Percentiles rank a stretch among this genome's conserved stretches.
These are phyloP conservation scores for Spheniscus humboldti DNA, from an alignment of 2,797 vertebrate species.

Conservation along the genomic window DNA sequence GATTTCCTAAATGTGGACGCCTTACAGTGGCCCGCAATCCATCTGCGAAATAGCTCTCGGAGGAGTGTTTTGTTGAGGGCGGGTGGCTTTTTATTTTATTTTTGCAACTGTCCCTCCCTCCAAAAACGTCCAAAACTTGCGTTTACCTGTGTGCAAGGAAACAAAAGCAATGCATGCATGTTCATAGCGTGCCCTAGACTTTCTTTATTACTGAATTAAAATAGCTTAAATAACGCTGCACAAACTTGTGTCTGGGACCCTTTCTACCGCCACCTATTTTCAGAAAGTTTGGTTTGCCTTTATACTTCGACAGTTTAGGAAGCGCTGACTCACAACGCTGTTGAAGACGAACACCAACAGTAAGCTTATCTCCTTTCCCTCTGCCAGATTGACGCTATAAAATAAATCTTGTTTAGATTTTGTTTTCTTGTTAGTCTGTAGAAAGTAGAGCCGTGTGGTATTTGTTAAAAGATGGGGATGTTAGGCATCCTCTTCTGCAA, in stretches of 20 bases:
- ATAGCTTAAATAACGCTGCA: not conserved
- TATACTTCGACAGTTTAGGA: not conserved
- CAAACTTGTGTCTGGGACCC: too few relatives aligned
- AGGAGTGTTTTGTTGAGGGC: not conserved
- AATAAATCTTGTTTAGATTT: not conserved
- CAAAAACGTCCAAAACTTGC: not conserved
- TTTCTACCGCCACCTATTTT: not conserved
- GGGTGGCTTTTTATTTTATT: fast-evolving
- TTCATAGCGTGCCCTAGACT: too few relatives aligned
- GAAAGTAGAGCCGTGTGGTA: not conserved
- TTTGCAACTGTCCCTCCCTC: fast-evolving
- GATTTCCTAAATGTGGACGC: not conserved
- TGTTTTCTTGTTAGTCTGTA: not conserved
- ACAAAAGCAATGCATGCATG: not conserved
- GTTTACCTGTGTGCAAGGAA: not conserved
- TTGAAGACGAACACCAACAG: not conserved
- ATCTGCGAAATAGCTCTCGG: not conserved
- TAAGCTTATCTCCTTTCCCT: not conserved
- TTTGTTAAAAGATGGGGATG: not conserved
- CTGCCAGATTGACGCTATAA: not conserved
- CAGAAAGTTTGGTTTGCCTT: not conserved
- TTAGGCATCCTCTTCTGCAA: not conserved
- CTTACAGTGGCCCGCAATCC: fast-evolving
- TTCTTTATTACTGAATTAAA: not conserved
- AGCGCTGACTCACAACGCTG: fast-evolving